These are phyloP conservation scores for Mus pahari DNA, from an alignment of 2,113 vertebrate species.

Conservation along the genomic window DNA sequence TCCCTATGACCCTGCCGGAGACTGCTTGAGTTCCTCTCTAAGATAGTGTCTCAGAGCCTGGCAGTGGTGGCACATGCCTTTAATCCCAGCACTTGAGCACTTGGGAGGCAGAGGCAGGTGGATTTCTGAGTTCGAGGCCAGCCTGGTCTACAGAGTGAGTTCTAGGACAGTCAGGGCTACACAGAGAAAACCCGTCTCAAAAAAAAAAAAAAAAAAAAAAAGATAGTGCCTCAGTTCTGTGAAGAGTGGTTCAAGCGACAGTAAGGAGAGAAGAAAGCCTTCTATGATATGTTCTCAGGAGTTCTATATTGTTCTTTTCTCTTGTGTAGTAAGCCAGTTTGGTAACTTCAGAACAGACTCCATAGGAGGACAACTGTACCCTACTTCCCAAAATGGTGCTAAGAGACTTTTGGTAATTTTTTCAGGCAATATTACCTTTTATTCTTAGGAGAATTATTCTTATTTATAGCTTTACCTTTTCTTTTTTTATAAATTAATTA, in stretches of 20 bases:
- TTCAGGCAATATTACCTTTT: too few relatives aligned
- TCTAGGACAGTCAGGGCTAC: too few relatives aligned
- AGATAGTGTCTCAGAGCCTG: background rate
- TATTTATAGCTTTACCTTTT: too few relatives aligned
- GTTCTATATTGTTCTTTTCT: background rate
- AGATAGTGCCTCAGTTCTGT: background rate
- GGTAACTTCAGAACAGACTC: background rate
- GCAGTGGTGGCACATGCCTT: too few relatives aligned
- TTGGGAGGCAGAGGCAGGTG: too few relatives aligned
- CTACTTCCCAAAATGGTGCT: background rate
- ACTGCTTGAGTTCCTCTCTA: background rate
- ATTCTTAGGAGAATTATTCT: too few relatives aligned
- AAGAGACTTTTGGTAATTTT: background rate
- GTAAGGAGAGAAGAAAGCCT: background rate
- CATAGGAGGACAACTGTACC: background rate
- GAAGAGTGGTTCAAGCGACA: background rate
- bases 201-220: too few relatives aligned
- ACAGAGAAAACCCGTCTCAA: too few relatives aligned
- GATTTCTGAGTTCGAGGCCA: too few relatives aligned
- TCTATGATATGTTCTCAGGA: background rate
- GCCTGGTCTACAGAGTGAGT: too few relatives aligned
- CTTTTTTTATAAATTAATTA: too few relatives aligned
- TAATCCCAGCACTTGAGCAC: too few relatives aligned
- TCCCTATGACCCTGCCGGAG: background rate
- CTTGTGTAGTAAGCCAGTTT: background rate